Evolutionary conservation across 2,797 vertebrate genomes (phyloP).

Genomic region (Diplodus puntazzo): DNA sequence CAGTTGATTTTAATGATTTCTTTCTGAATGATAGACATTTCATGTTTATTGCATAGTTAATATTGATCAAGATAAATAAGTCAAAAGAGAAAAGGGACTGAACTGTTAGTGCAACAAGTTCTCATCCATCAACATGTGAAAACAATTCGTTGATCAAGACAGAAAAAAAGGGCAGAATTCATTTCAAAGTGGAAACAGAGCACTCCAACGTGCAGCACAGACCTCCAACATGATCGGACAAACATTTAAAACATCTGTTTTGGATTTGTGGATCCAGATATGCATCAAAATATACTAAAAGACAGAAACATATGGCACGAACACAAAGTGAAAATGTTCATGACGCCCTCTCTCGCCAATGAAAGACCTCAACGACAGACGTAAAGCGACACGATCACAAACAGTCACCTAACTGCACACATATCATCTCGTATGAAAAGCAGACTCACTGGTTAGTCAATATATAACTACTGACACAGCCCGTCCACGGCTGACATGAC

Average conservation of each 20-base stretch:
- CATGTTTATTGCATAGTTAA: not conserved
- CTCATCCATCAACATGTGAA: constrained; percentile 80
- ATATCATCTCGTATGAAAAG: not conserved
- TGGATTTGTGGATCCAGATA: not conserved
- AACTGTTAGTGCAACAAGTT: constrained; percentile 52
- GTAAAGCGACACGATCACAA: not conserved
- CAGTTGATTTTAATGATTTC: constrained; percentile 5
- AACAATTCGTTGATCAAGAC: constrained; percentile 47
- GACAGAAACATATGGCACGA: not conserved
- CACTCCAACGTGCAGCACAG: not conserved
- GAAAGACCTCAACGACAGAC: not conserved
- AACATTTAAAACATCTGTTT: not conserved
- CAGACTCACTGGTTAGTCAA: not conserved
- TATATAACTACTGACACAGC: not conserved
- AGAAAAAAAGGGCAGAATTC: constrained; percentile 35
- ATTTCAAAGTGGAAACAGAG: not conserved
- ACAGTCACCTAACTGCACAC: not conserved
- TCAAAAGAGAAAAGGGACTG: constrained; percentile 1
- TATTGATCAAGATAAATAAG: not conserved
- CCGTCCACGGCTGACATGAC: not conserved
- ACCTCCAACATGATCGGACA: not conserved
- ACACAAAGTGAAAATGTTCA: not conserved
- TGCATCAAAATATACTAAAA: not conserved
- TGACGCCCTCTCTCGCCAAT: not conserved
- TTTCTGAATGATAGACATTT: not conserved